A percentile compares a stretch with the other conserved stretches of the same genome.
Evolutionary conservation across 2,888 invertebrate genomes (phyloP).

Genomic region (Brenthis hecate): DNA sequence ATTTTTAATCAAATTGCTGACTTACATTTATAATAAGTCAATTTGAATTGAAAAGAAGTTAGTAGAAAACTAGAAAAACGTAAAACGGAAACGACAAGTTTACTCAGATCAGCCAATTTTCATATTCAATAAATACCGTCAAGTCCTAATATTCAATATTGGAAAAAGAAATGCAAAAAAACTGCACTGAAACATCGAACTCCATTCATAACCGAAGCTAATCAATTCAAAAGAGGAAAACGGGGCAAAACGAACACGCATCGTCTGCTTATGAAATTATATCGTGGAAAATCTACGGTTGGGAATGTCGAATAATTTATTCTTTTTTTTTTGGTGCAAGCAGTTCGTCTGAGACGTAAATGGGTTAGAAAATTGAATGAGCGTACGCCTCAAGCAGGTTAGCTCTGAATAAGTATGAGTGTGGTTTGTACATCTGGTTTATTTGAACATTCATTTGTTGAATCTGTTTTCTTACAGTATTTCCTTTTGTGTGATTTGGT

Average conservation of each 20-base stretch:
- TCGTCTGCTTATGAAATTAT: constrained; percentile 79
- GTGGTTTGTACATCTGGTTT: constrained; percentile 57
- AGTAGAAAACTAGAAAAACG: constrained; percentile 12
- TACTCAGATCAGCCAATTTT: constrained; percentile 20
- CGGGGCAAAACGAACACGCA: constrained; percentile 72
- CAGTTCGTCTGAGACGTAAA: constrained; percentile 78
- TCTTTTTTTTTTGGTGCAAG: constrained; percentile 59
- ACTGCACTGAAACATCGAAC: constrained; percentile 58
- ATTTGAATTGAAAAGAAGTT: constrained; percentile 2
- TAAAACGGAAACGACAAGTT: constrained; percentile 8
- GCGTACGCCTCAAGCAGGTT: constrained; percentile 65
- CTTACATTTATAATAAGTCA: not conserved
- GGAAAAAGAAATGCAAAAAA: constrained; percentile 56
- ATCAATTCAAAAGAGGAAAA: constrained; percentile 79
- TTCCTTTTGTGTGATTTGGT: constrained; percentile 28
- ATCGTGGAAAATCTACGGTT: constrained; percentile 74
- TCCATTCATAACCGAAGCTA: constrained; percentile 75
- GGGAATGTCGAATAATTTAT: constrained; percentile 61
- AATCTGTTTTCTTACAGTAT: constrained; percentile 36
- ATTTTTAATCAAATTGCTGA: no score
- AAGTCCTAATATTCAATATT: constrained; percentile 53
- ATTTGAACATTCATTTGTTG: constrained; percentile 42
- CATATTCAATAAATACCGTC: constrained; percentile 31
- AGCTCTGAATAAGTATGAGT: constrained; percentile 71
- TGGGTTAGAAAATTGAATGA: constrained; percentile 83